Base-by-base conservation (phyloP, 1,140 invertebrate species). In the Apis cerana region DNA sequence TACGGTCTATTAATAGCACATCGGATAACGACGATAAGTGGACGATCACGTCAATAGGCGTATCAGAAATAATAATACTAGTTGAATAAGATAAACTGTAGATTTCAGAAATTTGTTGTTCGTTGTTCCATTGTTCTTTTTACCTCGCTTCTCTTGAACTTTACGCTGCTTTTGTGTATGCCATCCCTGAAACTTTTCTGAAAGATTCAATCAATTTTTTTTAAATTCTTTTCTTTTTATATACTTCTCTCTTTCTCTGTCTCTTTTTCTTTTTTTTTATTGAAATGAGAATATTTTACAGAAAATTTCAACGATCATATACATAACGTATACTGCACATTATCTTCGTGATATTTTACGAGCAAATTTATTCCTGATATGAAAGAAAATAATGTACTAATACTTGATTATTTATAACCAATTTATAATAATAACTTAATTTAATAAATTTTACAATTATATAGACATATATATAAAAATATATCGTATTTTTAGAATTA, bases 61-160 rank as follows among this genome's bases (percentile, higher is more conserved):
- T 15, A 76, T 19, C 75, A 68, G 33, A n/a, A 75, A 56, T 80
- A 84, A 75, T 23, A 80, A 80, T 59, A 79, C 50, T 64, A 76
- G 15, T 33, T 75, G 80, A 75, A 54, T 65, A 27, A 68, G 71
- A 80, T 74, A 76, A 58, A 80, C 27, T 56, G 75, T 9, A 11
- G 17, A 33, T 11, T 67, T 71, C n/a, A 33, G 9, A 33, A 33
- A 71, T 21, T 54, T 27, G 61, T 62, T 83, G n/a, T 10, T 83
- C 56, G 59, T 74, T 56, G 21, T 50, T 54, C 52, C 61, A 50
- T 19, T 27, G 11, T 13, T 48, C 2, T 8, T 52, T 68, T 54
- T 13, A 33, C 54, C 17, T 52, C 64, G 50, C 54, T 43, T 79
- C 58, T 9, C 23, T 21, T 67, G 52, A 15, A 27, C 54, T 50